Conservation (phyloP, 1,140 invertebrate species). For the Papilio dardanus region DNA sequence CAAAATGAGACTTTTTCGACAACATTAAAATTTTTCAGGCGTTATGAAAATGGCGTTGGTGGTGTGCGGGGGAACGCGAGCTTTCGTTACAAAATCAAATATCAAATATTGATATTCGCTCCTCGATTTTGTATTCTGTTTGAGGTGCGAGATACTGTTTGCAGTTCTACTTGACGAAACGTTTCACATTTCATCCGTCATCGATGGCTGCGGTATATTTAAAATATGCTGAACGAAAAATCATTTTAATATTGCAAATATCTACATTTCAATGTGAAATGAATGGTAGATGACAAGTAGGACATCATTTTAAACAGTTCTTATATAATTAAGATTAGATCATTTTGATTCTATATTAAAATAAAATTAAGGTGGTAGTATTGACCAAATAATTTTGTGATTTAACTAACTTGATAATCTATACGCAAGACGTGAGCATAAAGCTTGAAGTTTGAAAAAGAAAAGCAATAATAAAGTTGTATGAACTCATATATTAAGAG, state of each 20-base stretch:
- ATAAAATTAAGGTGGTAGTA: too few relatives aligned
- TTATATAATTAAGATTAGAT: background rate
- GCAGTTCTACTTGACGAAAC: constrained; percentile 57
- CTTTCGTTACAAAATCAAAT: constrained; percentile 74
- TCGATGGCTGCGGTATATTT: constrained; percentile 53
- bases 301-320: background rate
- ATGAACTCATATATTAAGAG: too few relatives aligned
- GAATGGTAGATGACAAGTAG: background rate
- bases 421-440: too few relatives aligned
- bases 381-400: too few relatives aligned
- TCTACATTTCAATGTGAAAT: background rate
- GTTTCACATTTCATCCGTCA: constrained; percentile 63
- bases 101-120: constrained; percentile 79
- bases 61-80: constrained; percentile 38
- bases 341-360: too few relatives aligned
- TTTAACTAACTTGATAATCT: too few relatives aligned
- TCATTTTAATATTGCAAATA: background rate
- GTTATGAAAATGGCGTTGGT: background rate
- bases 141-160: constrained; percentile 76
- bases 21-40: background rate
- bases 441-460: too few relatives aligned
- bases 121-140: constrained; percentile 73
- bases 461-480: too few relatives aligned
- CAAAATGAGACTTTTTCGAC: background rate
- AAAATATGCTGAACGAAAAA: constrained; percentile 19